Evolutionary conservation across 92 coral and sea anemone genomes (phyloP), one percentile per base, ranked within the genome.

Genomic region (Paragorgia papillata): DNA sequence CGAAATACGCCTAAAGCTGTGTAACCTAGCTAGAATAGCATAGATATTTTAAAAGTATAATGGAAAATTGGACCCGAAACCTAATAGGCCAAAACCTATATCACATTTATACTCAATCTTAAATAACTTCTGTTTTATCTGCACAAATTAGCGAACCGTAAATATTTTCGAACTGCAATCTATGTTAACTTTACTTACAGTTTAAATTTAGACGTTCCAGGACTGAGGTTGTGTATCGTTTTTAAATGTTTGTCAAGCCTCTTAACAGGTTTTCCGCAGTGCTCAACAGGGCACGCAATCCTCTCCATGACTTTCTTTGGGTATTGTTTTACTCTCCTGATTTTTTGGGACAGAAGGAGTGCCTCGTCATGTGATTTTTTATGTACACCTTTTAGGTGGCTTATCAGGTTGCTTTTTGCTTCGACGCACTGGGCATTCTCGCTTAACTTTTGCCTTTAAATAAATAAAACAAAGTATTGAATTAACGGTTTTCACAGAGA

Each of bases 231-330:
- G 40, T 62, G 69, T 1, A 62, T 43, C 34, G 41, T 62, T 19
- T 29, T 33, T 33, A 62, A n/a, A 19, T 62, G 69, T 34, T 62
- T 62, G 41, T 62, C 69, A 62, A 62, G 69, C 30, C 69, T 28
- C 15, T 62, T 62, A 6, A 62, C 69, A 26, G 69, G 69, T 21
- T 62, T 62, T 8, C 40, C 21, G 24, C 69, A 62, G 6, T 27
- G 8, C 37, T 29, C 19, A 62, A 62, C 40, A 3, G 69, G 69
- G 40, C 69, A 62, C 6, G 69, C 40, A 30, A 62, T 5, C 21
- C 69, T 30, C 1, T 1, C 44, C 18, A 62, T 3, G 21, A 6
- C 15, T 7, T 62, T 62, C 15, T 31, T 62, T 3, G 69, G 5
- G 44, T 26, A 7, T 33, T 3, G 21, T 29, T 62, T 62, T 3